Evolutionary conservation across 1,140 invertebrate genomes (phyloP).

Genomic region (Drosophila auraria): DNA sequence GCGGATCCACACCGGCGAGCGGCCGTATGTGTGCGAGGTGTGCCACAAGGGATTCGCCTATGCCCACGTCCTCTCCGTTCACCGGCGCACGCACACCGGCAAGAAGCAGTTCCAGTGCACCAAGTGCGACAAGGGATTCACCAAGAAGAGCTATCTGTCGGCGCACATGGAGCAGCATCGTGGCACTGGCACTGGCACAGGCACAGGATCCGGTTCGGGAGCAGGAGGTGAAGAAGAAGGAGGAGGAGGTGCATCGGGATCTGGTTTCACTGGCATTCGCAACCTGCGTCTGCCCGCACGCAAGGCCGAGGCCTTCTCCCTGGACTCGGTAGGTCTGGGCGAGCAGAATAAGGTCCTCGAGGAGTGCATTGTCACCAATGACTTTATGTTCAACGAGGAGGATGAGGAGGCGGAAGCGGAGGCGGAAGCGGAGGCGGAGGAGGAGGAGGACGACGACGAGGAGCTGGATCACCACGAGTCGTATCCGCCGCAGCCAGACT

Average conservation of each 20-base stretch:
- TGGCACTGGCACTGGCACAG: neutral
- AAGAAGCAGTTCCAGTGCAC: conserved; percentile 87
- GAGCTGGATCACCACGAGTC: conserved; percentile 42
- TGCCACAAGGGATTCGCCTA: conserved; percentile 91
- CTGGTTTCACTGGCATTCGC: neutral
- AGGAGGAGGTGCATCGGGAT: neutral
- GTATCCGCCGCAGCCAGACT: conserved; percentile 14
- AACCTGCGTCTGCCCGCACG: conserved; percentile 18
- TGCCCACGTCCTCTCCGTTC: conserved; percentile 88
- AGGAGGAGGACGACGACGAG: conserved; percentile 42
- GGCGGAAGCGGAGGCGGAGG: conserved; percentile 9
- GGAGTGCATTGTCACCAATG: conserved; percentile 75
- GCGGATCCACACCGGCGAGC: conserved; percentile 92
- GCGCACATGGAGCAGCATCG: conserved; percentile 76
- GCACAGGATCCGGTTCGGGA: neutral
- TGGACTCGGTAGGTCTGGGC: conserved; percentile 33
- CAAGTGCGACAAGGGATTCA: conserved; percentile 80
- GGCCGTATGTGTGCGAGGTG: conserved; percentile 89
- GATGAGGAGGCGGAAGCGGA: conserved; percentile 30
- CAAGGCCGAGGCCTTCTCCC: conserved; percentile 9
- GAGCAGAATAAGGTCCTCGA: conserved; percentile 68
- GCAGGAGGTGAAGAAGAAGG: neutral
- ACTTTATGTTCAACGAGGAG: conserved; percentile 75
- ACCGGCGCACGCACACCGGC: conserved; percentile 88
- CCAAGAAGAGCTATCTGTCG: conserved; percentile 78